Evolutionary conservation across 1,140 invertebrate species (phyloP), one percentile per base, ranked within the genome.

Genomic region (Dysdera silvatica): DNA sequence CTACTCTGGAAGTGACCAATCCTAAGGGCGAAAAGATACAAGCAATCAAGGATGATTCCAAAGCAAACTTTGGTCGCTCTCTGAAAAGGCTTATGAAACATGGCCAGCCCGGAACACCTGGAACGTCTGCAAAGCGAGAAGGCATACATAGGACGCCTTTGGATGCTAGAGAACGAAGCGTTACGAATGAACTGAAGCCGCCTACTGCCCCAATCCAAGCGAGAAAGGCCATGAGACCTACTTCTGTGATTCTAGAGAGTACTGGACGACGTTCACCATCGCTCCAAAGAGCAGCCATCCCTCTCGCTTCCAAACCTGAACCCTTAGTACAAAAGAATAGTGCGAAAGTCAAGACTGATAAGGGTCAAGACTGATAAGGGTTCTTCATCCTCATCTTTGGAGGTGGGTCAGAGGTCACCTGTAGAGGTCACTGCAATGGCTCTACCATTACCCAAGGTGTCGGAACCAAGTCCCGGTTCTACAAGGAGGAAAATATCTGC

Each of bases 81-180:
- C 53, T 62, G 8, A 62, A 56, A 24, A 62, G 56, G 28, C 26
- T 62, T n/a, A 62, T 62, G 32, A 62, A 56, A 14, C 29, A 37
- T 2, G 49, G 49, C 4, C 48, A 52, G n/a, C n/a, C n/a, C n/a
- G 35, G 40, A 0, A 53, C 59, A 5, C 53, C 61, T 1, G 49
- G 52, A 31, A 24, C 35, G 5, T 37, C 32, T 24, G 37, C 12
- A 14, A 62, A 62, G 23, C 55, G 56, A 49, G 41, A 40, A 28
- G 57, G 57, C 2, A 28, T 62, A 8, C 51, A 55, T n/a, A 48
- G 61, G 14, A 62, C 53, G 2, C 61, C 61, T 1, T 53, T 31
- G 1, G 14, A 52, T 20, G 58, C 37, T 10, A 31, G 40, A 4
- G 61, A 56, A 40, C 47, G 32, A 48, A 62, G 45, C 32, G 48